Evolutionary conservation across 2,888 invertebrate species (phyloP).

Genomic region (Dynastes hyllus): DNA sequence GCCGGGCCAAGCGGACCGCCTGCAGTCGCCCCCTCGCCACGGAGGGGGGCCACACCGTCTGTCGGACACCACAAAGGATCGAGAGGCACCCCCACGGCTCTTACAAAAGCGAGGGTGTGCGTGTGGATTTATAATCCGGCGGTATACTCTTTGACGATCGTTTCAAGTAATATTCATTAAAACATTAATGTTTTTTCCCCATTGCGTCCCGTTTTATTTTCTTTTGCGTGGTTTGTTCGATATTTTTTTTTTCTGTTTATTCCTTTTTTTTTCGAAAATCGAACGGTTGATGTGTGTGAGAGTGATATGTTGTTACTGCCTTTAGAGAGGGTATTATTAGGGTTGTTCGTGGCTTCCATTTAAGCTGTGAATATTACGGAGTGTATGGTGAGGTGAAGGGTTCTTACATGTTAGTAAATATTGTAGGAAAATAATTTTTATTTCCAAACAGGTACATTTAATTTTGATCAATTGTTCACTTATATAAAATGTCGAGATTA

Average conservation of each 20-base stretch:
- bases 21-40: conserved; percentile 48
- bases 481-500: too few relatives aligned
- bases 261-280: background rate
- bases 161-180: too few relatives aligned
- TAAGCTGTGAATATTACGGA: too few relatives aligned
- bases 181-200: too few relatives aligned
- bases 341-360: too few relatives aligned
- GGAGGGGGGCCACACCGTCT: conserved; percentile 57
- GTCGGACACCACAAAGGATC: conserved; percentile 58
- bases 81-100: conserved; percentile 55
- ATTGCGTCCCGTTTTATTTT: conserved; percentile 47
- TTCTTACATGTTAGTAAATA: too few relatives aligned
- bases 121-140: conserved; percentile 59
- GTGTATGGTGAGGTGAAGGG: too few relatives aligned
- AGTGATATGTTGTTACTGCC: background rate
- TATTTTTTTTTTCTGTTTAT: background rate
- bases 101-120: conserved; percentile 59
- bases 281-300: background rate
- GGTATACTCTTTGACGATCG: conserved; percentile 58
- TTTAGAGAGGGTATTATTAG: background rate
- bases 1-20: conserved; percentile 17
- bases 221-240: conserved; percentile 3
- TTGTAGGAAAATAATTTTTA: too few relatives aligned
- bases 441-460: too few relatives aligned
- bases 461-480: too few relatives aligned